Base-by-base conservation (phyloP, 1,140 invertebrate species). In the Telenomus remus region DNA sequence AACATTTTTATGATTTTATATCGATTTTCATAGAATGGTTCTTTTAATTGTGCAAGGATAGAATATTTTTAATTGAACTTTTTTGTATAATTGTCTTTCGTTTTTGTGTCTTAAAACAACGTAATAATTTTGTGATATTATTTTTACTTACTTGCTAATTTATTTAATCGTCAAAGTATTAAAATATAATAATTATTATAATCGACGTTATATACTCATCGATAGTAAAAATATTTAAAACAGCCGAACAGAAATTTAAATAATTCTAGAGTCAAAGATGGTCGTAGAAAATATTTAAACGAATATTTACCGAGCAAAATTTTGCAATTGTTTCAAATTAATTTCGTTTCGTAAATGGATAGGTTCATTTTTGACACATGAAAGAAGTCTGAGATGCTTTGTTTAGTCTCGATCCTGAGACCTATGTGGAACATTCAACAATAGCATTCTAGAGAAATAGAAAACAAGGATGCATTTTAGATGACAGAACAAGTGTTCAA, bases 401-500 rank as follows among this genome's bases (percentile, higher is more conserved):
- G 82, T 84, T 86, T 82, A 79, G 84, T 86, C 85, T 87, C 81
- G 74, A 16, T 69, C 53, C 8, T 19, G 85, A 87, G 85, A 87
- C 82, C 79, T 81, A 85, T 85, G 79, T 79, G 74, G 78, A 82
- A 74, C 57, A 81, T 73, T 74, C 76, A 79, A 79, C 81, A 82
- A 80, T 73, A 84, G 83, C 79, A 81, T 80, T 81, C 53, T 82
- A 83, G 19, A 27, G 19, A 27, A 27, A 27, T 27, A 27, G 19
- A 27, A 63, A 57, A 64, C 39, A 73, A 69, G 27, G 70, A 50
- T 6, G 56, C 37, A 39, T 39, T 39, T 39, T 39, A 27, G 19
- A 27, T 27, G 19, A 27, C 19, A 27, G 19, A 35, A 49, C 70
- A 76, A 70, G 65, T 54, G 55, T 48, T 75, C 79, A 57, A 76